phyloP scores from a whole-genome alignment of 2,888 invertebrate genomes.

The Sarcophaga variegata region DNA sequence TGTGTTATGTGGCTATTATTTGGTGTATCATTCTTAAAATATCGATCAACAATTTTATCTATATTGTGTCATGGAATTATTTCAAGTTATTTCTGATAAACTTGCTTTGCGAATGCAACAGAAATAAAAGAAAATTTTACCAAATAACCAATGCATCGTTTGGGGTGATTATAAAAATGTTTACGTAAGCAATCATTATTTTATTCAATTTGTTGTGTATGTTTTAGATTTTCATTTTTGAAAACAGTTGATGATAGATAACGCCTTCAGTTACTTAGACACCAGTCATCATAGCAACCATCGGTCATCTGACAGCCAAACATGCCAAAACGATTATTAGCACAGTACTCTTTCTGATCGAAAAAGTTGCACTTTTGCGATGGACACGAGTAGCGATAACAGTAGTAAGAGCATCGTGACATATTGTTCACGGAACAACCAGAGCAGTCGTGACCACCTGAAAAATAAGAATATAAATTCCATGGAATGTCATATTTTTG shows the following conservation, averaged over 20 bases:
- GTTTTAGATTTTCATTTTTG: too few relatives aligned
- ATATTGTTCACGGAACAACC: slow-evolving; percentile 71
- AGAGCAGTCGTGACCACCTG: slow-evolving; percentile 75
- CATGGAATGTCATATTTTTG: slow-evolving; percentile 1
- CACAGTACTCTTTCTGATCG: slow-evolving; percentile 74
- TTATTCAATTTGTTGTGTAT: too few relatives aligned
- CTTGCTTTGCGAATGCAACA: too few relatives aligned
- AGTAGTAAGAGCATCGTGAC: slow-evolving; percentile 73
- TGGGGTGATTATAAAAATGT: too few relatives aligned
- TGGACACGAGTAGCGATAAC: slow-evolving; percentile 73
- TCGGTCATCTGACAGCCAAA: slow-evolving; percentile 73
- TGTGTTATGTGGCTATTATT: neutral
- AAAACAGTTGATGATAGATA: too few relatives aligned
- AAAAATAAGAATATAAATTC: neutral
- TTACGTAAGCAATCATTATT: too few relatives aligned
- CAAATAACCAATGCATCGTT: too few relatives aligned
- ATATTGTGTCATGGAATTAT: too few relatives aligned
- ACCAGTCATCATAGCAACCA: slow-evolving; percentile 72
- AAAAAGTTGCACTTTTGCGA: slow-evolving; percentile 72
- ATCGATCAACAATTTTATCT: too few relatives aligned
- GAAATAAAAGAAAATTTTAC: too few relatives aligned
- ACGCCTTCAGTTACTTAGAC: slow-evolving; percentile 1
- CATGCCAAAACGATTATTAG: slow-evolving; percentile 55
- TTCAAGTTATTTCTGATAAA: too few relatives aligned
- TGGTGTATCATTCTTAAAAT: too few relatives aligned